phyloP scores from a whole-genome alignment of 2,888 invertebrate species.

The Polietes domitor region DNA sequence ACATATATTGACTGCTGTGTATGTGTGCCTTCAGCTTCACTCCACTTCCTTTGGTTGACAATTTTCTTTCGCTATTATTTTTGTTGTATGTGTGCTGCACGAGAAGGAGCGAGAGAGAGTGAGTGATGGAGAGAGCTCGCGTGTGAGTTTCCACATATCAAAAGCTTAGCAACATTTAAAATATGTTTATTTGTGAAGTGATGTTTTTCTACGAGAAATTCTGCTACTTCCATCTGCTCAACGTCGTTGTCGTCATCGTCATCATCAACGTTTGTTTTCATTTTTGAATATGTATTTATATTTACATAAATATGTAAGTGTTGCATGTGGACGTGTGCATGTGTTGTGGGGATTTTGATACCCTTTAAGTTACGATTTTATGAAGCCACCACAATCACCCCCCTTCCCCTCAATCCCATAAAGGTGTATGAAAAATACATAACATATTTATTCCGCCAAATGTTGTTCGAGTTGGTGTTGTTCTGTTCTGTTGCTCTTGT shows the following conservation, averaged over 20 bases:
- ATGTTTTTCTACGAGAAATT: background rate
- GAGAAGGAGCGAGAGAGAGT: too few species aligned
- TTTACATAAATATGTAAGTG: too few species aligned
- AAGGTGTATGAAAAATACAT: conserved; percentile 16
- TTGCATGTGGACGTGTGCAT: too few species aligned
- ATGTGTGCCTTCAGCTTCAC: too few species aligned
- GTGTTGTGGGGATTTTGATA: background rate
- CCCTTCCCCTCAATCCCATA: background rate
- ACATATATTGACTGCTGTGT: too few species aligned
- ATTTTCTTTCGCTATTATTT: too few species aligned
- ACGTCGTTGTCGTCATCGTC: background rate
- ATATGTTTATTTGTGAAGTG: conserved; percentile 50
- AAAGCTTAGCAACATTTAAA: conserved; percentile 45
- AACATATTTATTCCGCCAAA: conserved; percentile 15
- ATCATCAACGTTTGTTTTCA: background rate
- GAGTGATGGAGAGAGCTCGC: background rate
- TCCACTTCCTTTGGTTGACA: too few species aligned
- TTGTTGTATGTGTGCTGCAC: too few species aligned
- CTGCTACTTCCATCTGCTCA: background rate
- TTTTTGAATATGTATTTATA: background rate
- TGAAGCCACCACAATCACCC: conserved; percentile 6
- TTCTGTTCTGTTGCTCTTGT: too few species aligned
- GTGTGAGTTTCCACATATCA: background rate
- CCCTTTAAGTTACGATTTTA: conserved; percentile 41
- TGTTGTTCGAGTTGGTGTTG: background rate